Evolutionary conservation across 2,797 vertebrate species (phyloP), one percentile per base, ranked within the genome.

Genomic region (Lutjanus campechanus): DNA sequence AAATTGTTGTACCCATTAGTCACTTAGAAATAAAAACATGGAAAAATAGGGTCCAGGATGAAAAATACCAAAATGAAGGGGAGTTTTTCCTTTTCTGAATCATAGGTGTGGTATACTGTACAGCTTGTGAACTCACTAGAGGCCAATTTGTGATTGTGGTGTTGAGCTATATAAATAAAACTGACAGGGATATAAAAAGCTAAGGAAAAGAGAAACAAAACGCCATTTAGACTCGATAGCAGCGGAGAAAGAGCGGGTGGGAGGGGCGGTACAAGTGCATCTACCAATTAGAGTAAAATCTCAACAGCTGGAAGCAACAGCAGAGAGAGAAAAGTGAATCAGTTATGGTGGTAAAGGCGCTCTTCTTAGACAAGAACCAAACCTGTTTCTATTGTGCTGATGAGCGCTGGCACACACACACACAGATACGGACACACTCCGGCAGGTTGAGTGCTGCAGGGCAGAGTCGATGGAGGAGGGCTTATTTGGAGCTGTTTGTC

Each of bases 401-500:
- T n/a, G 54, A 81, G 66, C 7, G 1, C 7, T 15, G 7, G 16
- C 3, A 29, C 68, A 64, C 69, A 65, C 47, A 53, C 40, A 44
- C 8, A 63, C 58, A 51, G 46, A 43, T 12, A 19, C 13, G 60
- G 19, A 73, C 65, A 67, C 66, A 61, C 56, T 29, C 56, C 0
- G 1, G 22, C 77, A 83, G 85, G 69, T 44, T 65, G 82, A 85
- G 54, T n/a, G 84, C 87, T 85, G 86, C 84, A 53, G 89, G 88
- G 84, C 85, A 79, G 16, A 85, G 81, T 84, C 62, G 16, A 69
- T 64, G 81, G 75, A 83, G 76, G 85, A 44, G 17, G 81, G 70
- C 80, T 83, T 79, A 86, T 88, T 80, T 80, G 61, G 84, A 88
- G 81, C 80, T 0, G 77, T 85, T 84, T 87, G 83, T 91, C 88